Base-by-base conservation (phyloP, 1,140 invertebrate genomes). In the Drosophila malerkotliana region DNA sequence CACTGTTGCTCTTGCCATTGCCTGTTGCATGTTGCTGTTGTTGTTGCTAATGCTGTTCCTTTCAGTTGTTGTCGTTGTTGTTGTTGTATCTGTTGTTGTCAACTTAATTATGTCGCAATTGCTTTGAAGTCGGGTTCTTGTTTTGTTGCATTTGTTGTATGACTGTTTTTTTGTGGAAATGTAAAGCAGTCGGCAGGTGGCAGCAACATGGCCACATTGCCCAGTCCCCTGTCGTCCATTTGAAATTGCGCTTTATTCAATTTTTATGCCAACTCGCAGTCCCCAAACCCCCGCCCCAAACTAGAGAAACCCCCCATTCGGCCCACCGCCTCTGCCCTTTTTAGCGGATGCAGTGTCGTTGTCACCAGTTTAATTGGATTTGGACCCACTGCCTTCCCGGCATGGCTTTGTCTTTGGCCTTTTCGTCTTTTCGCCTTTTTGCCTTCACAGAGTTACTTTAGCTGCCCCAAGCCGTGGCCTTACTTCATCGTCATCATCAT, bases 101-200 rank as follows among this genome's bases (percentile, higher is more conserved):
- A 87, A 85, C 82, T 85, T 85, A 85, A 85, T 85, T 85, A 85
- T 85, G 81, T 85, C 81, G 81, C 81, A 85, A 85, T 85, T 85
- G 81, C 81, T 85, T 85, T 85, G 81, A 85, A 85, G 81, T 87
- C 82, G 73, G 63, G 63, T 64, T 67, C 63, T 64, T 39, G 63
- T 49, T 8, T 14, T 48, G 57, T 30, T 67, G 59, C 47, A 3
- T 48, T 37, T 12, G 10, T 37, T 34, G 8, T 34, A 10, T 34
- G 12, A 4, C n/a, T 4, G 3, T 14, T 41, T 12, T 59, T 77
- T 72, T 57, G 59, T 52, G 79, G 59, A 73, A 82, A 82, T 82
- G 79, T 71, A 83, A 83, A 75, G 53, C 79, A 82, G 72, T 66
- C 82, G 79, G 82, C 82, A 87, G 82, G 82, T 87, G 78, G 82